Evolutionary conservation across 2,113 vertebrate genomes (phyloP), one percentile per base, ranked within the genome.

Genomic region (Apodemus speciosus): DNA sequence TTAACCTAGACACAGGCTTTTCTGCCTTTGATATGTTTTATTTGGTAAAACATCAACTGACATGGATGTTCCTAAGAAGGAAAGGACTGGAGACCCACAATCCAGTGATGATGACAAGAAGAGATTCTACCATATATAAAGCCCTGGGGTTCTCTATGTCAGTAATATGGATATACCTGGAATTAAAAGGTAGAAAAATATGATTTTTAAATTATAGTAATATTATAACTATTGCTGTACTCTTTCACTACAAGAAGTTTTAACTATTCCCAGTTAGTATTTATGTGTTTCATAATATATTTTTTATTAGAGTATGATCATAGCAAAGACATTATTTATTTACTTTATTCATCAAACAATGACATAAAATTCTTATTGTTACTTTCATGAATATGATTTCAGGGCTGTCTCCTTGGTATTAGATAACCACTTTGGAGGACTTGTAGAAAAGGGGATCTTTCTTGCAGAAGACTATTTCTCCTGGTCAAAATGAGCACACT

Each of bases 201-300:
- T 25, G 13, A 69, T 69, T 79, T 89, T 71, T 75, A 77, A 79
- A 49, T 71, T 75, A 62, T 16, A 66, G 6, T 60, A 76, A 62
- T 75, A 46, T 81, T 83, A 38, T 77, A 86, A 40, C 46, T 88
- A 14, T 38, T 72, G 32, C n/a, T 89, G 6, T 66, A 21, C 14
- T 32, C 62, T 66, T 90, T 88, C 3, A 40, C 76, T 49, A 35
- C 0, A 81, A 40, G 72, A 21, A 66, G 6, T 66, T 93, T 92
- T 85, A 76, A 40, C 30, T 64, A 11, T 85, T 46, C 86, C 21
- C 16, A 77, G n/a, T 89, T 94, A 91, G 16, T 38, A 1, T 79
- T 46, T 92, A n/a, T 14, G 32, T 85, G 32, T n/a, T 58, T 81
- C 69, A 75, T 94, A 86, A 20, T 81, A 4, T 69, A 38, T 93